Evolutionary conservation across 2,888 invertebrate species (phyloP), one percentile per base, ranked within the genome.

Genomic region (Sinelater perroti): DNA sequence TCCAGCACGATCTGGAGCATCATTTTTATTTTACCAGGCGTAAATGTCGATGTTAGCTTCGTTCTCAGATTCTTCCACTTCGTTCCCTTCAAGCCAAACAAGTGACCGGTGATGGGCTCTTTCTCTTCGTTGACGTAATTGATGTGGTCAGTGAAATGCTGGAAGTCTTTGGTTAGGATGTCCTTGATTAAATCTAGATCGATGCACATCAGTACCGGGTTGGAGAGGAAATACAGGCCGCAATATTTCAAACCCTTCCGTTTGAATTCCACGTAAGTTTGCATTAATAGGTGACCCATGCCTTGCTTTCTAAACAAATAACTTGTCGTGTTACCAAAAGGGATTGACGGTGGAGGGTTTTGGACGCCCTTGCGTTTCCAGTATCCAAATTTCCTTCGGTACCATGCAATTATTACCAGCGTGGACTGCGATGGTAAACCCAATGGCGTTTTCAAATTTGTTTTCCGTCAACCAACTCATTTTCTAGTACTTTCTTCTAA

Each of bases 11-110:
- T 70, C 0, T 75, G 72, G 17, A 80, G 76, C 81, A 82, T 81
- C 38, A 70, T 72, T 63, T 77, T 81, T 60, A 83, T 72, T 65
- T 82, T 83, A n/a, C 80, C 81, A 1, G 79, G 75, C 1, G 82
- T 80, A 62, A 83, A 78, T 0, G 80, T 79, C 0, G 83, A 82
- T 0, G 81, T 79, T 20, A 83, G 70, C 52, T 81, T 80, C 0
- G 75, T 66, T 11, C 83, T 73, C 7, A 83, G 66, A 26, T 74
- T 75, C 59, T 78, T 80, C 83, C 83, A 83, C 1, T 76, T 74
- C 0, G 75, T 74, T 28, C 80, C 81, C 18, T 73, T 75, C 18
- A 80, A 56, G 2, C 74, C 75, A 44, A 80, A 62, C 6, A 78
- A 53, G 30, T 72, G 73, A 66, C 72, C 73, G 1, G 72, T 75